Percentiles rank a stretch among this genome's conserved stretches.
phyloP scores from a whole-genome alignment of 2,888 invertebrate species.

The Trissolcus japonicus region DNA sequence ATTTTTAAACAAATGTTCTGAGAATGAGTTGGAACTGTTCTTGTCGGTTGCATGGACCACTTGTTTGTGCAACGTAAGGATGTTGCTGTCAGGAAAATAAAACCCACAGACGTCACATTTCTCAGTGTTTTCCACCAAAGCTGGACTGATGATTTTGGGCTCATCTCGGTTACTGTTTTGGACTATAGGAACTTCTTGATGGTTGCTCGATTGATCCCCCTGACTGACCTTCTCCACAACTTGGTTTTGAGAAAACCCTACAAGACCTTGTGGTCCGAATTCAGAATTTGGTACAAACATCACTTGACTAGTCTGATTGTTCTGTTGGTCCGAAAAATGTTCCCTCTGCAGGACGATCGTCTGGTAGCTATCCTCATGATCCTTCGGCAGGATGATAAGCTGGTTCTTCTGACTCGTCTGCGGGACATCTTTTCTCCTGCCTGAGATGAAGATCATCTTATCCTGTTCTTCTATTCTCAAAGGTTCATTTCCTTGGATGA shows the following conservation, averaged over 20 bases:
- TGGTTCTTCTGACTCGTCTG: slow-evolving; percentile 17
- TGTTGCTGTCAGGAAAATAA: slow-evolving; percentile 83
- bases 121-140: slow-evolving; percentile 71
- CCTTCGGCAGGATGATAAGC: slow-evolving; percentile 10
- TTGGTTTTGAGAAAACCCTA: neutral
- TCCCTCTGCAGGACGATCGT: neutral
- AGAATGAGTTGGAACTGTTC: slow-evolving; percentile 61
- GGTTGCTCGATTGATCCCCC: neutral
- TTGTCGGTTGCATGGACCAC: slow-evolving; percentile 78
- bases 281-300: slow-evolving; percentile 12
- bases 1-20: slow-evolving; percentile 75
- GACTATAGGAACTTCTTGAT: neutral
- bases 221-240: neutral
- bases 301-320: slow-evolving; percentile 15
- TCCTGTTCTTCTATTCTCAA: slow-evolving; percentile 26
- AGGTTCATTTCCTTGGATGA: slow-evolving; percentile 27
- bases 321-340: neutral
- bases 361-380: neutral
- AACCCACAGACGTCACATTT: slow-evolving; percentile 85
- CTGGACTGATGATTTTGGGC: neutral
- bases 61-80: slow-evolving; percentile 85
- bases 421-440: slow-evolving; percentile 2
- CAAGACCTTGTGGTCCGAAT: neutral
- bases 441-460: slow-evolving; percentile 28
- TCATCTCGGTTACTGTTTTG: neutral